Evolutionary conservation across 2,113 vertebrate genomes (phyloP).

Genomic region (Tachuris rubrigastra): DNA sequence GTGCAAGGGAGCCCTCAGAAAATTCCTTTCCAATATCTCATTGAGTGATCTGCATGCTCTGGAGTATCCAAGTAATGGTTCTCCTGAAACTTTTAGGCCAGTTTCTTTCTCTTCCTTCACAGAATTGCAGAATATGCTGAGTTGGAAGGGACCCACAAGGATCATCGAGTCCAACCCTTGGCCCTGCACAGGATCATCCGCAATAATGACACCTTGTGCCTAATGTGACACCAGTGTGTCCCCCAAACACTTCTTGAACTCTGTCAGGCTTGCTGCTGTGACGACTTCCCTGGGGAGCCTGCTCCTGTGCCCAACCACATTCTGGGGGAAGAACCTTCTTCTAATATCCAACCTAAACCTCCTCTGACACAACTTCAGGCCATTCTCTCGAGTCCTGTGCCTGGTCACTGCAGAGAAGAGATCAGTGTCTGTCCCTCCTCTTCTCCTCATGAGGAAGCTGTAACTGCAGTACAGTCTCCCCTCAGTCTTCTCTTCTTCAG

Average conservation of each 20-base stretch:
- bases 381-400: not conserved
- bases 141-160: not conserved
- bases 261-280: not conserved
- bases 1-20: not conserved
- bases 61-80: not conserved
- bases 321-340: not conserved
- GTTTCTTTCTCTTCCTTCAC: not conserved
- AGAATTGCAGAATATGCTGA: not conserved
- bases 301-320: not conserved
- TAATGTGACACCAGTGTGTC: too few species aligned
- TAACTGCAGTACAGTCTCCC: not conserved
- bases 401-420: not conserved
- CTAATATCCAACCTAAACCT: not conserved
- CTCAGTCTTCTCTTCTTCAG: not conserved
- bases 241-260: not conserved
- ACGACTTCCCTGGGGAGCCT: not conserved
- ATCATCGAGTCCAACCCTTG: not conserved
- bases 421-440: not conserved
- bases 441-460: not conserved
- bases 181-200: not conserved
- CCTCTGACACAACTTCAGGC: not conserved
- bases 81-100: not conserved
- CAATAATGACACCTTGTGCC: not conserved
- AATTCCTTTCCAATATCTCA: not conserved
- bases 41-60: not conserved